A percentile compares a stretch with the other conserved stretches of the same genome.
These are phyloP conservation scores for Tetrao urogallus DNA, from an alignment of 2,113 vertebrate species.

Conservation along the genomic window DNA sequence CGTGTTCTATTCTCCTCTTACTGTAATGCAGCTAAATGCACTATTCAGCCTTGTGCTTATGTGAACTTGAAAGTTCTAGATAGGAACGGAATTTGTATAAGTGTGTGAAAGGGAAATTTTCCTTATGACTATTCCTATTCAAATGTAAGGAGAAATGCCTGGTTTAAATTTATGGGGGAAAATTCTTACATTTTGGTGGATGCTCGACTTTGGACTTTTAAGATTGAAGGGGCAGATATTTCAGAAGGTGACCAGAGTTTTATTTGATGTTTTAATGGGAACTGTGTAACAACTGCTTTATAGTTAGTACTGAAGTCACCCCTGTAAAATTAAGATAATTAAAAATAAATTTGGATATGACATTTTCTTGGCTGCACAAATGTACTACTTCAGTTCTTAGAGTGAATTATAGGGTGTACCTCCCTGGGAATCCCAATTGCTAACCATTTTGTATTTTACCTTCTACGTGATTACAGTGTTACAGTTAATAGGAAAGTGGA, in stretches of 20 bases:
- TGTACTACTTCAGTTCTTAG: not conserved
- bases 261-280: not conserved
- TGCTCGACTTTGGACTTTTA: not conserved
- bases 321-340: not conserved
- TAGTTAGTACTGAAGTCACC: not conserved
- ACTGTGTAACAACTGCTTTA: not conserved
- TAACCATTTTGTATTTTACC: not conserved
- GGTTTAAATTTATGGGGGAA: not conserved
- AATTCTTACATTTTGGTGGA: not conserved
- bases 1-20: not conserved
- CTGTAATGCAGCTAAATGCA: not conserved
- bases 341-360: not conserved
- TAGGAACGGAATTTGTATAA: not conserved
- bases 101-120: not conserved
- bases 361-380: not conserved
- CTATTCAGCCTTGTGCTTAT: not conserved
- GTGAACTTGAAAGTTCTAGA: not conserved
- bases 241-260: not conserved
- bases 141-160: not conserved
- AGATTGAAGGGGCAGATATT: not conserved
- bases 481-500: not conserved
- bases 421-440: not conserved
- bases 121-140: not conserved
- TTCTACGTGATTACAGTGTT: not conserved
- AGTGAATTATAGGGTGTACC: not conserved